A percentile compares a stretch with the other conserved stretches of the same genome.
These are phyloP conservation scores for Heliconius nattereri DNA, from an alignment of 1,140 invertebrate genomes.

Conservation along the genomic window DNA sequence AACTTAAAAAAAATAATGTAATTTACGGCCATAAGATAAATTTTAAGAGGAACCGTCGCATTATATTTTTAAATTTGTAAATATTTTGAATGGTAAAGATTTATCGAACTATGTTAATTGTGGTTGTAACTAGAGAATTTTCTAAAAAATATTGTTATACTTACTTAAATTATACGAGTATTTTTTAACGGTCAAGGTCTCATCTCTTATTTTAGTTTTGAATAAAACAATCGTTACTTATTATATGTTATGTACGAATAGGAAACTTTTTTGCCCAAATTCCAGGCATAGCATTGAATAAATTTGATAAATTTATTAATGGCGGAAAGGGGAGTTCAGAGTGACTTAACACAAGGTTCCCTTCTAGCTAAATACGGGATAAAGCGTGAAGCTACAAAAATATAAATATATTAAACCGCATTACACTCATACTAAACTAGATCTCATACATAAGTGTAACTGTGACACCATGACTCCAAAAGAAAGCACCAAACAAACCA, in stretches of 20 bases:
- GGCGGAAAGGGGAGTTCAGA: too few relatives aligned
- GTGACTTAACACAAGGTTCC: not conserved
- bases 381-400: constrained; percentile 3
- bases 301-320: too few relatives aligned
- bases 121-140: not conserved
- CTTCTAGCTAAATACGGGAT: not conserved
- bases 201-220: not conserved
- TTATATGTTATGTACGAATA: not conserved
- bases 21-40: not conserved
- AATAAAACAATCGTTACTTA: not conserved
- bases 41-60: not conserved
- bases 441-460: not conserved
- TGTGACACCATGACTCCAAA: not conserved
- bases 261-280: too few relatives aligned
- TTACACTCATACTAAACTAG: not conserved
- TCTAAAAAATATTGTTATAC: not conserved
- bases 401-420: not conserved
- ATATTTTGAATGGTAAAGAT: not conserved
- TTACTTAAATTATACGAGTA: not conserved
- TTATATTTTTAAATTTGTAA: constrained; percentile 10
- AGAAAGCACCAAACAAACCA: constrained; percentile 15
- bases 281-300: too few relatives aligned
- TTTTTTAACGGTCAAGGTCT: not conserved
- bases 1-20: not conserved
- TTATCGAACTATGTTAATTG: constrained; percentile 6